These are phyloP conservation scores for Fabriciana adippe DNA, from an alignment of 2,888 invertebrate genomes.

Conservation along the genomic window DNA sequence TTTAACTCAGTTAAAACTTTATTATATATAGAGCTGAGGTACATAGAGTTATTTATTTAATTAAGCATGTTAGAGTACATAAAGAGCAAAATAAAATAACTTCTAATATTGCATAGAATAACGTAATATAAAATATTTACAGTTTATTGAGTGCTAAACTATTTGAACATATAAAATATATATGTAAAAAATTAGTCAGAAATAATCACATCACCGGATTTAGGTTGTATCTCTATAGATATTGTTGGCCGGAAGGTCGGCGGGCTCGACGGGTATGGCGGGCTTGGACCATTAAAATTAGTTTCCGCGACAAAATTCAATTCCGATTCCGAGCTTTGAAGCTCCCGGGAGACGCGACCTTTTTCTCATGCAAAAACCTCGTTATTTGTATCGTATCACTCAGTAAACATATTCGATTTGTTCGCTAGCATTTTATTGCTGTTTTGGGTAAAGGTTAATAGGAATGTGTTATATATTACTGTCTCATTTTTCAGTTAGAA, in stretches of 20 bases:
- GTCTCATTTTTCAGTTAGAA: slow-evolving; percentile 1
- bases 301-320: slow-evolving; percentile 61
- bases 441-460: slow-evolving; percentile 26
- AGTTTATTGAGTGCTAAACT: too few relatives aligned
- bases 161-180: too few relatives aligned
- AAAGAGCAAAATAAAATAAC: too few relatives aligned
- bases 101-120: too few relatives aligned
- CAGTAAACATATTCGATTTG: slow-evolving; percentile 39
- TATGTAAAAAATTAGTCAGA: neutral
- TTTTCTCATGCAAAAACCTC: slow-evolving; percentile 28
- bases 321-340: slow-evolving; percentile 44
- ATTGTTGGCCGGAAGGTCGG: neutral
- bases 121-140: too few relatives aligned
- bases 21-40: too few relatives aligned
- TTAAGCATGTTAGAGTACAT: too few relatives aligned
- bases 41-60: too few relatives aligned
- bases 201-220: slow-evolving; percentile 2
- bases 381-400: slow-evolving; percentile 29
- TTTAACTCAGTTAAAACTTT: too few relatives aligned
- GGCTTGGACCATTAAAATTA: slow-evolving; percentile 56
- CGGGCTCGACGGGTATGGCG: slow-evolving; percentile 8
- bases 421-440: slow-evolving; percentile 37
- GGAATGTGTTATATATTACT: slow-evolving; percentile 13
- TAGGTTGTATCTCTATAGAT: neutral
- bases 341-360: slow-evolving; percentile 44